A percentile compares a stretch with the other conserved stretches of the same genome.
phyloP scores from a whole-genome alignment of 2,113 vertebrate genomes.

The Elephantulus edwardii region DNA sequence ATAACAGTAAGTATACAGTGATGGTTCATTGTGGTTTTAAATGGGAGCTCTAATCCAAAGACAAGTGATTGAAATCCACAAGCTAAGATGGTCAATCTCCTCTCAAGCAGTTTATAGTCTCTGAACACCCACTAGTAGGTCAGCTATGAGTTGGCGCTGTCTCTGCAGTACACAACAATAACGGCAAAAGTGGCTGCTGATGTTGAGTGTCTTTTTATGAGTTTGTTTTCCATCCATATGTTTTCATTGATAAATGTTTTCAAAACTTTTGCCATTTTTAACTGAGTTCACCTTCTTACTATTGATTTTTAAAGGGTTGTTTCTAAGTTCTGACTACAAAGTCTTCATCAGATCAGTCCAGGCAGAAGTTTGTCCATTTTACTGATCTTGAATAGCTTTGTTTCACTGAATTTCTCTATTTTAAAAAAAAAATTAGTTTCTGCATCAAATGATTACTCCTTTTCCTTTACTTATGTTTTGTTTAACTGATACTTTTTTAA shows the following conservation, averaged over 20 bases:
- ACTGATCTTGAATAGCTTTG: not conserved
- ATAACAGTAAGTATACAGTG: not conserved
- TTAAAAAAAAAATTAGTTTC: not conserved
- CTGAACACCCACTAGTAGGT: too few species aligned
- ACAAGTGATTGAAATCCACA: too few species aligned
- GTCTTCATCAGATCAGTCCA: not conserved
- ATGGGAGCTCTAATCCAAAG: not conserved
- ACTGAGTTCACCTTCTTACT: not conserved
- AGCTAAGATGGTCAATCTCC: too few species aligned
- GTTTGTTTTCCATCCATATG: not conserved
- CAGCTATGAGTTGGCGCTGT: too few species aligned
- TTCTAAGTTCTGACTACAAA: not conserved
- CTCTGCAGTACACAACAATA: too few species aligned
- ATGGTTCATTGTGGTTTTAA: not conserved
- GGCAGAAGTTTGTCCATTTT: not conserved
- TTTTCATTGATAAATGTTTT: conserved; percentile 4
- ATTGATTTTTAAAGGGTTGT: conserved; percentile 9
- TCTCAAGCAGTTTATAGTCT: too few species aligned
- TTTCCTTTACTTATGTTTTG: not conserved
- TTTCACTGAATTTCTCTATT: not conserved
- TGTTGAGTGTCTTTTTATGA: not conserved
- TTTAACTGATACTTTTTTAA: not conserved
- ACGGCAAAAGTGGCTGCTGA: not conserved
- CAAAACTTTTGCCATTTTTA: conserved; percentile 2
- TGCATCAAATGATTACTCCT: not conserved